These are phyloP conservation scores for Myathropa florea DNA, from an alignment of 2,888 invertebrate species.

Conservation along the genomic window DNA sequence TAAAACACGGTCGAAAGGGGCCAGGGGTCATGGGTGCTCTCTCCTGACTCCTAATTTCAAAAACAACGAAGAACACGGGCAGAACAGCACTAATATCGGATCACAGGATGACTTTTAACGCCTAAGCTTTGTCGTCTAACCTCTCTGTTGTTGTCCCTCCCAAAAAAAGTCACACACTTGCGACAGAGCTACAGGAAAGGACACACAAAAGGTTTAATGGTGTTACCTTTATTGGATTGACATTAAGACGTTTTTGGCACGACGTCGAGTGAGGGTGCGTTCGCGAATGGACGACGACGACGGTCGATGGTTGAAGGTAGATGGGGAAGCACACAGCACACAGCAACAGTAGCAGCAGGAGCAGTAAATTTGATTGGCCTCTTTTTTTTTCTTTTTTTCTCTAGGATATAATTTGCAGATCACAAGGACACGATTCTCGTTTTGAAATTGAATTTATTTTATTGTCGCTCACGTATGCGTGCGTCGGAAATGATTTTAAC, in stretches of 20 bases:
- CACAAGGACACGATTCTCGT: slow-evolving; percentile 64
- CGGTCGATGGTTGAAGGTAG: too few relatives aligned
- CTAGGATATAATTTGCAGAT: slow-evolving; percentile 38
- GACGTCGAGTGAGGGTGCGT: not conserved
- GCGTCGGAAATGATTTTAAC: slow-evolving; percentile 34
- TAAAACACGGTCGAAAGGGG: too few relatives aligned
- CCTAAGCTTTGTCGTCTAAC: slow-evolving; percentile 11
- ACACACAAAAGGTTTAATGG: slow-evolving; percentile 68
- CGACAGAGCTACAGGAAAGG: too few relatives aligned
- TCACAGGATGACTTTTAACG: slow-evolving; percentile 47
- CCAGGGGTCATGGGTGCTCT: not conserved
- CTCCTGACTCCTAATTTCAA: slow-evolving; percentile 29
- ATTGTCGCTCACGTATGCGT: slow-evolving; percentile 44
- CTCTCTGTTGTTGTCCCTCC: not conserved
- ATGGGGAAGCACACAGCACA: not conserved
- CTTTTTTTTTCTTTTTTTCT: not conserved
- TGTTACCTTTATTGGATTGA: slow-evolving; percentile 69
- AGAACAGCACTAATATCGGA: slow-evolving; percentile 17
- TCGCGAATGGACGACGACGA: not conserved
- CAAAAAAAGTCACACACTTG: not conserved
- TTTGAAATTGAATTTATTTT: slow-evolving; percentile 68
- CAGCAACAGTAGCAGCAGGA: not conserved
- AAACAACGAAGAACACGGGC: slow-evolving; percentile 3
- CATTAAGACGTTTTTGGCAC: too few relatives aligned
- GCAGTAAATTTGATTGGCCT: slow-evolving; percentile 54